These are phyloP conservation scores for Liparis tanakae DNA, from an alignment of 2,797 vertebrate genomes.

Conservation along the genomic window DNA sequence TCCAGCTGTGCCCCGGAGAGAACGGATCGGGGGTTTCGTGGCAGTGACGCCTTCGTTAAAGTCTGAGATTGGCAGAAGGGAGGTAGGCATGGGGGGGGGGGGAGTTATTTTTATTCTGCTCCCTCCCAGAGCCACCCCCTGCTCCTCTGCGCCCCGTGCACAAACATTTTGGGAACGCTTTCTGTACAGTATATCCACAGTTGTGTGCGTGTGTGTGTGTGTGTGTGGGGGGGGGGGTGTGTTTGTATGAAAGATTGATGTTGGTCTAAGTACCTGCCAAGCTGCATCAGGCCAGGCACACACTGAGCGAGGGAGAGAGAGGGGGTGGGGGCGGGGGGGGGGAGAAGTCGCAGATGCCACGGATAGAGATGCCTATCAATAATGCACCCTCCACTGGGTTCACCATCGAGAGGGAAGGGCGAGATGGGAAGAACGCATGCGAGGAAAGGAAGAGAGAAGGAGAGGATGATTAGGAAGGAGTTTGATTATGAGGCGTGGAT, in stretches of 20 bases:
- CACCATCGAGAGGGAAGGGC: conserved; percentile 52
- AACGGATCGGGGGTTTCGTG: conserved; percentile 46
- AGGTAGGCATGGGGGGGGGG: conserved; percentile 24
- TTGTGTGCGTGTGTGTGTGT: conserved; percentile 24
- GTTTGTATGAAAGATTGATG: conserved; percentile 85
- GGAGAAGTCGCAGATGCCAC: conserved; percentile 79
- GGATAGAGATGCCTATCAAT: conserved; percentile 84
- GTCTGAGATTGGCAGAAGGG: conserved; percentile 46
- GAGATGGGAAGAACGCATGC: conserved; percentile 27
- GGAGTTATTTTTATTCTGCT: conserved; percentile 71
- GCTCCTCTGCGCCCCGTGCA: conserved; percentile 40
- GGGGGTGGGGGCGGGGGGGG: conserved; percentile 9
- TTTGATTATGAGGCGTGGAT: conserved; percentile 24
- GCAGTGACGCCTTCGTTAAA: conserved; percentile 51
- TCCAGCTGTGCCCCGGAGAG: conserved; percentile 38
- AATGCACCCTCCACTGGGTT: conserved; percentile 79
- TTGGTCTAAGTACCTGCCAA: conserved; percentile 85
- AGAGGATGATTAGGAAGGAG: conserved; percentile 5
- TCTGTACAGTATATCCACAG: conserved; percentile 44
- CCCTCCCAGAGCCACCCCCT: conserved; percentile 37
- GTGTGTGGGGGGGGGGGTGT: conserved; percentile 26
- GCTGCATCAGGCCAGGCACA: conserved; percentile 79
- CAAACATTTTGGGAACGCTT: conserved; percentile 67
- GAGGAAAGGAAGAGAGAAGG: conserved; percentile 1
- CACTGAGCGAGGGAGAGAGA: conserved; percentile 48